phyloP scores from a whole-genome alignment of 2,797 vertebrate genomes.

The Eurystomus glaucurus region DNA sequence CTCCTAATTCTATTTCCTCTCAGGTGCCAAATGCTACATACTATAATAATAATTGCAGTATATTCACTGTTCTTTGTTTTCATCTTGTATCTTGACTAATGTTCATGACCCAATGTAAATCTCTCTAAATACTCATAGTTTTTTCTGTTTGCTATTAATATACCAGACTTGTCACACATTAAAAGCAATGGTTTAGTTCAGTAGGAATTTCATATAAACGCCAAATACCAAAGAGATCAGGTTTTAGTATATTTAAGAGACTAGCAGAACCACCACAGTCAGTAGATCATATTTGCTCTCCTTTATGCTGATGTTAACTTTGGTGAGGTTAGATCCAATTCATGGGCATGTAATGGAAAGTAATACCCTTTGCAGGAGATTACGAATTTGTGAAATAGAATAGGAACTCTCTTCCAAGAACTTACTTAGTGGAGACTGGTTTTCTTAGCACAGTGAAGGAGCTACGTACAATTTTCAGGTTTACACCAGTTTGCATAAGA shows the following conservation, averaged over 20 bases:
- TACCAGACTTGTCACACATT: not conserved
- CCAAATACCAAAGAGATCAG: not conserved
- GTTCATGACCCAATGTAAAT: not conserved
- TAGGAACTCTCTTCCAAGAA: not conserved
- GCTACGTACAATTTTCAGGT: not conserved
- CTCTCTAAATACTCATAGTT: not conserved
- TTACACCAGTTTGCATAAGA: not conserved
- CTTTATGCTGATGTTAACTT: not conserved
- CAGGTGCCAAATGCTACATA: not conserved
- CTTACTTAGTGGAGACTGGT: not conserved
- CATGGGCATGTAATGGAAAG: not conserved
- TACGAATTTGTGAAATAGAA: not conserved
- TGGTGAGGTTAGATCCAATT: not conserved
- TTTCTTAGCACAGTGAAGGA: not conserved
- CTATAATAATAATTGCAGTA: not conserved
- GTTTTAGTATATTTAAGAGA: not conserved
- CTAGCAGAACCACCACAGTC: not conserved
- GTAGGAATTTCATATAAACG: not conserved
- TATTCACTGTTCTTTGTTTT: not conserved
- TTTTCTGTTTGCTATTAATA: not conserved
- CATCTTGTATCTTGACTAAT: not conserved
- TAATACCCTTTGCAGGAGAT: not conserved
- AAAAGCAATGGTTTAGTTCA: not conserved
- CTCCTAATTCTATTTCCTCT: not conserved
- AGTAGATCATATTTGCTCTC: not conserved